Evolutionary conservation across 1,140 invertebrate genomes (phyloP), one percentile per base, ranked within the genome.

Genomic region (Streblospio benedicti): DNA sequence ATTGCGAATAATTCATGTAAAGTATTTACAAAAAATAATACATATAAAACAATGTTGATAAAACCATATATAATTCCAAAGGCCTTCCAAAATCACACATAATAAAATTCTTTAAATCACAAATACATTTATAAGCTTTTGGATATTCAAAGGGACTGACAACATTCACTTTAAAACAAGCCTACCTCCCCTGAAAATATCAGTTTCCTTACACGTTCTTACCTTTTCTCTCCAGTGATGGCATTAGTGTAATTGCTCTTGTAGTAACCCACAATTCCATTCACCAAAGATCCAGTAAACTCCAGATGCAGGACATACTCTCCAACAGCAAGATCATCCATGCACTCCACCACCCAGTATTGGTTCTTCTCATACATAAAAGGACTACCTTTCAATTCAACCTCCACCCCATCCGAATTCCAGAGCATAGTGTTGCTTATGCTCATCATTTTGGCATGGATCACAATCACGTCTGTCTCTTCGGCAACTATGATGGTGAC

Each of bases 231-330:
- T 20, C 84, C 84, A 0, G 71, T 78, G 35, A 59, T 71, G 1
- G 66, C 69, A 65, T 85, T 83, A 43, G 78, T 80, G 72, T 92
- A 91, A 28, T 76, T 80, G 71, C 88, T 90, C 44, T 84, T 82
- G 72, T 92, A 92, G 66, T 92, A 85, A 1, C 90, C 90, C 20
- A 86, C 83, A 57, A 88, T 86, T 47, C 85, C 79, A 3, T 79
- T 78, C 1, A 75, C 76, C 16, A 90, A 72, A 12, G 79, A 83
- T 6, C 89, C 89, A 56, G 80, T 79, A 62, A 89, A 91, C 43
- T 83, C 76, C 14, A 79, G 64, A 4, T 61, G 20, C 5, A 78
- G 50, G 61, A 81, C 80, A 3, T 56, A 67, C 6, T 76, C 77
- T 3, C 67, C 68, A 4, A 38, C 56, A 20, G 65, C 45, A 1